phyloP scores from a whole-genome alignment of 1,140 invertebrate species.

The Halesus radiatus region DNA sequence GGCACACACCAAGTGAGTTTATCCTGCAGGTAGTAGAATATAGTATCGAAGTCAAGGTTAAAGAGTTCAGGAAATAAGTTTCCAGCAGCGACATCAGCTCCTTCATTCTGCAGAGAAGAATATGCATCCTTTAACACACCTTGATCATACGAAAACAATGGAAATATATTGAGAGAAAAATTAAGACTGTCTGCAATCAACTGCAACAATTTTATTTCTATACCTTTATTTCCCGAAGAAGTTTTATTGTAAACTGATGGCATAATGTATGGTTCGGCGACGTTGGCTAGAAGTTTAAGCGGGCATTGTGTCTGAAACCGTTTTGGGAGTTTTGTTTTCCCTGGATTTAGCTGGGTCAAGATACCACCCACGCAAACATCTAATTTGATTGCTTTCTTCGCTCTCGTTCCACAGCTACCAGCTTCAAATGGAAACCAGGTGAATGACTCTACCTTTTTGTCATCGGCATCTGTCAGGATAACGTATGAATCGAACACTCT shows the following conservation, averaged over 20 bases:
- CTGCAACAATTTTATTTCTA: background rate
- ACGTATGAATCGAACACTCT: background rate
- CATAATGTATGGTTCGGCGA: background rate
- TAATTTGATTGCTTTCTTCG: background rate
- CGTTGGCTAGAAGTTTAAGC: background rate
- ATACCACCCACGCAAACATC: background rate
- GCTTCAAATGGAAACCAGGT: background rate
- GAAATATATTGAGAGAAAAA: background rate
- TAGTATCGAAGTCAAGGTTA: background rate
- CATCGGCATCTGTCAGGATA: background rate
- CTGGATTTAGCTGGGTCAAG: background rate
- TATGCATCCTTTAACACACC: background rate
- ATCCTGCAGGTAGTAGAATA: conserved; percentile 45
- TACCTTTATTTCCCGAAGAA: background rate
- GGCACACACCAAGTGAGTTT: conserved; percentile 38
- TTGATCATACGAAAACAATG: background rate
- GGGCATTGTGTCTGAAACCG: background rate
- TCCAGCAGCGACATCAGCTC: conserved; percentile 41
- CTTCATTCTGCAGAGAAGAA: conserved; percentile 16
- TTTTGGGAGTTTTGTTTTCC: background rate
- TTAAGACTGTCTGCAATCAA: background rate
- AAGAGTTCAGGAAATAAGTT: conserved; percentile 37
- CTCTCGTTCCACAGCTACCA: background rate
- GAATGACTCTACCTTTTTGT: background rate
- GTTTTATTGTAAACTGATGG: background rate